Conservation (phyloP, 2,888 invertebrate genomes). For the Leptinotarsa tumamoca region DNA sequence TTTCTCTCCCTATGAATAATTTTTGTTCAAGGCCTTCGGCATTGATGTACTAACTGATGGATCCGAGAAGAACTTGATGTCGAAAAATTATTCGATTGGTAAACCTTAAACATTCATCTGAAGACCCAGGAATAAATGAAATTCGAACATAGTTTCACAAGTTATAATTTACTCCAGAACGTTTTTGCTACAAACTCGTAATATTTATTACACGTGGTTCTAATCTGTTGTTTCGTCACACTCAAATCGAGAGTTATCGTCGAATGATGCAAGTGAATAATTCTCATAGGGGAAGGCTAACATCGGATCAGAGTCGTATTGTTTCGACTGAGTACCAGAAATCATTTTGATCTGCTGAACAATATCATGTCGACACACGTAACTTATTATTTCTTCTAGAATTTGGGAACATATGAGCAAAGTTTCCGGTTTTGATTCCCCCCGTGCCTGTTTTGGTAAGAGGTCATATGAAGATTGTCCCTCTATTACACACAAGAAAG, state of each 20-base stretch:
- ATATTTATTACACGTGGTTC: too few relatives aligned
- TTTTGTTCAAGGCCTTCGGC: too few relatives aligned
- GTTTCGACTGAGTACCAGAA: neutral
- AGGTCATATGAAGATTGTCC: neutral
- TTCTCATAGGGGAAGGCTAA: conserved; percentile 13
- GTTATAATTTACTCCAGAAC: too few relatives aligned
- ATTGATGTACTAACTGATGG: too few relatives aligned
- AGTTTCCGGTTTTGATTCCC: neutral
- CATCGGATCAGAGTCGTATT: conserved; percentile 10
- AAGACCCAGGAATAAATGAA: too few relatives aligned
- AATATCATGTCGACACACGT: conserved; percentile 9
- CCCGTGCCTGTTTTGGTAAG: neutral
- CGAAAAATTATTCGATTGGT: too few relatives aligned
- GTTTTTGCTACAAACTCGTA: too few relatives aligned
- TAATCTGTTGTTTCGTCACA: neutral
- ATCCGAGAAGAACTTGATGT: too few relatives aligned
- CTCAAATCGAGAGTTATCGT: neutral
- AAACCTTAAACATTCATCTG: too few relatives aligned
- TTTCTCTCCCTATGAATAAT: too few relatives aligned
- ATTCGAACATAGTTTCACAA: too few relatives aligned
- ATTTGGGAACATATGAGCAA: neutral
- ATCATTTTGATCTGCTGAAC: conserved; percentile 12
- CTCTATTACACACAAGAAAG: conserved; percentile 6
- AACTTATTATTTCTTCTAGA: neutral
- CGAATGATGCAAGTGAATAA: neutral